phyloP scores from a whole-genome alignment of 2,113 vertebrate species.

The Poicephalus meyeri region DNA sequence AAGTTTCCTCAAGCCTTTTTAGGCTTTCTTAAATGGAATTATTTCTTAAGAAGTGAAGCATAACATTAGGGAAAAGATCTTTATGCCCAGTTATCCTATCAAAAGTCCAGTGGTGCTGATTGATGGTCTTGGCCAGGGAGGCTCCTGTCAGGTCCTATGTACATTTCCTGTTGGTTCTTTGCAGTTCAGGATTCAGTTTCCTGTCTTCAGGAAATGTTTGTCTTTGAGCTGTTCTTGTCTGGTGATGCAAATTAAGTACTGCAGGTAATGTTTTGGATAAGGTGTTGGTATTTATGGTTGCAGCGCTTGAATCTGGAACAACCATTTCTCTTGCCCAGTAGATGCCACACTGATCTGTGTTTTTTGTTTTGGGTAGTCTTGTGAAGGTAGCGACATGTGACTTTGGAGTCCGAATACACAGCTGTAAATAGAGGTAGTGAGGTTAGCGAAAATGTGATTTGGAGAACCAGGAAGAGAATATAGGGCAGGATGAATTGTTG shows the following conservation, averaged over 20 bases:
- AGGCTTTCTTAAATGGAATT: background rate
- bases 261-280: background rate
- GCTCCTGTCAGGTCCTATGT: background rate
- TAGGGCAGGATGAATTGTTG: background rate
- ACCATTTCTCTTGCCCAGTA: background rate
- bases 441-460: background rate
- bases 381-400: background rate
- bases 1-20: no score
- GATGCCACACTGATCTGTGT: background rate
- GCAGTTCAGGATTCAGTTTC: background rate
- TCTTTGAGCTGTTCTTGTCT: background rate
- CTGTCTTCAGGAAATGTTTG: background rate
- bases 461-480: background rate
- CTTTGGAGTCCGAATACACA: background rate
- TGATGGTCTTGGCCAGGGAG: background rate
- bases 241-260: background rate
- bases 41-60: background rate
- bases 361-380: background rate
- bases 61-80: background rate
- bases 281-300: background rate
- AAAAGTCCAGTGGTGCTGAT: rapidly evolving
- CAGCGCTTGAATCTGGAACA: background rate
- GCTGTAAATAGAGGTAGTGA: background rate
- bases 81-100: background rate
- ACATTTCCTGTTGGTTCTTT: background rate